Base-by-base conservation (phyloP, 2,888 invertebrate genomes). In the Branchinecta sandiegonensis region DNA sequence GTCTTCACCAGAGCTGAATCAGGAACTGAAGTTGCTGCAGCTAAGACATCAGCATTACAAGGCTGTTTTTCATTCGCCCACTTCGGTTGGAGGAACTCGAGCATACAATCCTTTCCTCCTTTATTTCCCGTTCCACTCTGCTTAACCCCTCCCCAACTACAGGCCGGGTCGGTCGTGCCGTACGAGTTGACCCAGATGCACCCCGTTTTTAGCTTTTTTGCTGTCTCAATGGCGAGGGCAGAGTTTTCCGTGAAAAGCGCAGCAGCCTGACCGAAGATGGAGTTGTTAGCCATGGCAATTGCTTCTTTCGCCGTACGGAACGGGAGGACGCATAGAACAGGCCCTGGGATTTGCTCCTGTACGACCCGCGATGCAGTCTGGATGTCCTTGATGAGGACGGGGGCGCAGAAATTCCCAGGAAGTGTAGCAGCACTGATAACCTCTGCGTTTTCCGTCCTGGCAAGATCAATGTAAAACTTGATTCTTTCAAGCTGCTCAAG, bases 181-280 rank as follows among this genome's bases (percentile, higher is more conserved):
- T 81, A 80, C 65, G 77, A 75, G 74, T 84, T 84, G 63, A 83
- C 75, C 83, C 83, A 84, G 47, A 84, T 78, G 65, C 81, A 79
- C 12, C 80, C 79, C 10, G 79, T 79, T 74, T 81, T 78, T 17
- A 84, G 73, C 73, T 78, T 77, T 65, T 77, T 74, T 1, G 80
- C 78, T 9, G 83, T 79, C 76, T 84, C 83, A 73, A 83, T 76
- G 2, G 80, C 80, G 37, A 83, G 74, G 48, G 80, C 77, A 63
- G 80, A 74, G 73, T 80, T 82, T 77, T 83, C 83, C 3, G 82
- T 80, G 82, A 83, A 84, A 46, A 84, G 77, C 70, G 82, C 81
- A 5, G 80, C 80, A 12, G 78, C 81, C 10, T 81, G 75, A 8
- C 81, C 81, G 73, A 79, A 80, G 63, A 78, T 77, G 13, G 77